A percentile compares a stretch with the other conserved stretches of the same genome.
These are phyloP conservation scores for Bursaphelenchus mucronatus DNA, from an alignment of 1,140 invertebrate species.

Conservation along the genomic window DNA sequence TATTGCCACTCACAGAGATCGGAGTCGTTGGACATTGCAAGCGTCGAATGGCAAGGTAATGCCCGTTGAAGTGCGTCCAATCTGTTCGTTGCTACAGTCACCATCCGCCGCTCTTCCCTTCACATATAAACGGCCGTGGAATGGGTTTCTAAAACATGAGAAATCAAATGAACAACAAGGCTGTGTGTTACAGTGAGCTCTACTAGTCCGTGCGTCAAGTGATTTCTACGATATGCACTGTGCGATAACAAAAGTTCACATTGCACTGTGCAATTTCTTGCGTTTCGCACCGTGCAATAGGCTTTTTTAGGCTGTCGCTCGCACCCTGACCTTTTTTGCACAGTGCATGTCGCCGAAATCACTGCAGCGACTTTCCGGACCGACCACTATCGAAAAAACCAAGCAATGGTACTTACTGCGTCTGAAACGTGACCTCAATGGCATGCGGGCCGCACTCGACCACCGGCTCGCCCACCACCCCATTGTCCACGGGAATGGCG, in stretches of 20 bases:
- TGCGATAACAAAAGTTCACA: too few species aligned
- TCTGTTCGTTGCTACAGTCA: slow-evolving; percentile 53
- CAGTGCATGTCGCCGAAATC: too few species aligned
- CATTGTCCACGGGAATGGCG: slow-evolving; percentile 29
- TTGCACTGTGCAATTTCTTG: too few species aligned
- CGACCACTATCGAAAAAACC: slow-evolving; percentile 14
- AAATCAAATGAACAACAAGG: slow-evolving; percentile 7
- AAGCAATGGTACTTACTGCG: slow-evolving; percentile 23
- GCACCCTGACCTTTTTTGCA: too few species aligned
- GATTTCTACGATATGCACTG: too few species aligned
- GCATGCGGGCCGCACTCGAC: slow-evolving; percentile 45
- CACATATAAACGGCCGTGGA: slow-evolving; percentile 55
- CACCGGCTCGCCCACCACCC: slow-evolving; percentile 28
- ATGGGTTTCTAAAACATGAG: slow-evolving; percentile 38
- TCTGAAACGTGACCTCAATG: slow-evolving; percentile 56
- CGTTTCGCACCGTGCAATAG: too few species aligned
- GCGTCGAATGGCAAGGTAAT: slow-evolving; percentile 51
- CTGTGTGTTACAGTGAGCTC: neutral
- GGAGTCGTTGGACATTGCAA: slow-evolving; percentile 49
- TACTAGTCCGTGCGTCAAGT: too few species aligned
- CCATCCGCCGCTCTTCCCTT: slow-evolving; percentile 47
- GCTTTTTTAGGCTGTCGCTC: too few species aligned
- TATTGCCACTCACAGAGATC: slow-evolving; percentile 41
- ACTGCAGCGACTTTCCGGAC: too few species aligned
- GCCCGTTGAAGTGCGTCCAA: slow-evolving; percentile 49